A percentile compares a stretch with the other conserved stretches of the same genome.
Conservation (phyloP, 2,113 vertebrate species). For the Dinomys branickii region DNA sequence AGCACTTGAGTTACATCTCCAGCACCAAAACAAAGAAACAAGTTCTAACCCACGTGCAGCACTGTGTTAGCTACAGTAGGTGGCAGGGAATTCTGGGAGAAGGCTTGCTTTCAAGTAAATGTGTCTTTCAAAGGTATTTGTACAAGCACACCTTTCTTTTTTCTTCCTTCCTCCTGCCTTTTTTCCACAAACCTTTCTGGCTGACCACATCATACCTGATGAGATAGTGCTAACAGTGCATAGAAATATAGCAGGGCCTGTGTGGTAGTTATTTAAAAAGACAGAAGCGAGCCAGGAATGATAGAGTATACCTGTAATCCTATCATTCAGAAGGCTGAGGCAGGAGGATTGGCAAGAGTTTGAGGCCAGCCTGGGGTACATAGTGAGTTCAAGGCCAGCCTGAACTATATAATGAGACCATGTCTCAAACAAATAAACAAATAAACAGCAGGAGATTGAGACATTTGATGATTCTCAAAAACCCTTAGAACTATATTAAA, state of each 20-base stretch:
- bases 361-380: background rate
- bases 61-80: background rate
- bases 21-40: background rate
- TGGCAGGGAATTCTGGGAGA: background rate
- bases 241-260: background rate
- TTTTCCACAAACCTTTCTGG: background rate
- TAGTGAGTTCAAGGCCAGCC: background rate
- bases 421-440: background rate
- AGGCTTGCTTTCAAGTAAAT: constrained; percentile 29
- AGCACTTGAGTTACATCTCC: background rate
- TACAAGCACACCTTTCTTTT: background rate
- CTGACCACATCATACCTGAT: background rate
- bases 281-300: background rate
- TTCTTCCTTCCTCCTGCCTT: background rate
- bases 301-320: background rate
- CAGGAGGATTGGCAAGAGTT: background rate
- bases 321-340: background rate
- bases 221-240: background rate
- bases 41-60: background rate
- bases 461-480: background rate
- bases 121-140: background rate
- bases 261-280: background rate
- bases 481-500: background rate
- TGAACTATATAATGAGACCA: background rate
- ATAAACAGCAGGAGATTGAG: background rate